Evolutionary conservation across 2,888 invertebrate genomes (phyloP).

Genomic region (Trimorus sp.): DNA sequence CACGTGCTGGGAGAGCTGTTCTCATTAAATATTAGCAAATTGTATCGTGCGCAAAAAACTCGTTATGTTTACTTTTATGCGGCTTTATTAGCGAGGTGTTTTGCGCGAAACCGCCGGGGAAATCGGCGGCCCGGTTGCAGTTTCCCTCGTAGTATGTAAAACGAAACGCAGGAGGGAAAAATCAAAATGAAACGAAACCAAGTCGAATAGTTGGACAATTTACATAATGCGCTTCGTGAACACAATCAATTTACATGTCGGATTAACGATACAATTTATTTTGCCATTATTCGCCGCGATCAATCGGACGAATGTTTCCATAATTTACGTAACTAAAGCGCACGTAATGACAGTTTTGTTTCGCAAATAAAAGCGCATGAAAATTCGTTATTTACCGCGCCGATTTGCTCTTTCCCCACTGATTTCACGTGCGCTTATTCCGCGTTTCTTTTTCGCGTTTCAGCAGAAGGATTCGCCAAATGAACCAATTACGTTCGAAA

Average conservation of each 20-base stretch:
- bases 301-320: slow-evolving; percentile 35
- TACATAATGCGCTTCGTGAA: slow-evolving; percentile 30
- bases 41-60: slow-evolving; percentile 52
- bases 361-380: slow-evolving; percentile 25
- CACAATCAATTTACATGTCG: slow-evolving; percentile 30
- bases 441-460: background rate
- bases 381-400: slow-evolving; percentile 12
- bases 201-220: slow-evolving; percentile 4
- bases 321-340: slow-evolving; percentile 43
- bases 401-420: background rate
- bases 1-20: slow-evolving; percentile 53
- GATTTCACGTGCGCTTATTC: slow-evolving; percentile 3
- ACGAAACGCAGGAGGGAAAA: background rate
- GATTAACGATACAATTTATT: slow-evolving; percentile 42
- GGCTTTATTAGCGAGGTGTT: slow-evolving; percentile 41
- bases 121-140: background rate
- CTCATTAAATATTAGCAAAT: slow-evolving; percentile 62
- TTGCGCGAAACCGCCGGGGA: slow-evolving; percentile 25
- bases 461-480: slow-evolving; percentile 4
- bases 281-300: slow-evolving; percentile 27
- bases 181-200: no score
- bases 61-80: slow-evolving; percentile 54
- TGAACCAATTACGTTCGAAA: slow-evolving; percentile 23
- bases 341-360: slow-evolving; percentile 35
- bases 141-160: slow-evolving; percentile 1